Percentiles rank a stretch among this genome's conserved stretches.
These are phyloP conservation scores for Antechinus stuartii DNA, from an alignment of 2,113 vertebrate genomes.

Conservation along the genomic window DNA sequence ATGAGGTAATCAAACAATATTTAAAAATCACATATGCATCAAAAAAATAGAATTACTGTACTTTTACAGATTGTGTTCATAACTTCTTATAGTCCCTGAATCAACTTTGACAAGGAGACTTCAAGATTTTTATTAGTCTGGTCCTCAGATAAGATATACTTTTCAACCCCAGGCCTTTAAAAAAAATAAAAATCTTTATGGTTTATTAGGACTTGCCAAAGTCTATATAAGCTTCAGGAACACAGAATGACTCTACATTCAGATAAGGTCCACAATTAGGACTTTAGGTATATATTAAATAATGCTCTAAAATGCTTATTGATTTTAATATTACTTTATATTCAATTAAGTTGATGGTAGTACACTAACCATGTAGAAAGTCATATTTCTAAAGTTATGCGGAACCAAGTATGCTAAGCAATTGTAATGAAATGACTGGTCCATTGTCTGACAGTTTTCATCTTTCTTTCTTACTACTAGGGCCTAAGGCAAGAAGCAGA, in stretches of 20 bases:
- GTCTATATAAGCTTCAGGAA: background rate
- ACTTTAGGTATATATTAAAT: slow-evolving; percentile 18
- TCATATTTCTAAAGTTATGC: background rate
- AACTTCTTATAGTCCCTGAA: background rate
- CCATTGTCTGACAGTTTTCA: background rate
- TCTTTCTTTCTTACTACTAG: background rate
- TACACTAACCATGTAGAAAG: background rate
- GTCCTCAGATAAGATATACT: background rate
- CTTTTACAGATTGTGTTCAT: background rate
- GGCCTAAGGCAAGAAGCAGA: background rate
- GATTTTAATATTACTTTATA: background rate
- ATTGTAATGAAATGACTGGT: background rate
- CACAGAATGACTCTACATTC: background rate
- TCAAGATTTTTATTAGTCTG: background rate
- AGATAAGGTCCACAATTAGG: background rate
- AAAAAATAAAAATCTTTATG: background rate
- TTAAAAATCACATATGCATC: background rate
- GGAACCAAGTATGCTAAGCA: background rate
- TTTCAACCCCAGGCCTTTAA: background rate
- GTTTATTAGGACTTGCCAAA: background rate
- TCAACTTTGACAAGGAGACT: background rate
- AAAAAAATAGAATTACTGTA: background rate
- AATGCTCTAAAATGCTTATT: background rate
- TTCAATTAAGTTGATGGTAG: background rate
- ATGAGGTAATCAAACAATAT: background rate